phyloP scores from a whole-genome alignment of 1,140 invertebrate genomes.

The Plodia interpunctella region DNA sequence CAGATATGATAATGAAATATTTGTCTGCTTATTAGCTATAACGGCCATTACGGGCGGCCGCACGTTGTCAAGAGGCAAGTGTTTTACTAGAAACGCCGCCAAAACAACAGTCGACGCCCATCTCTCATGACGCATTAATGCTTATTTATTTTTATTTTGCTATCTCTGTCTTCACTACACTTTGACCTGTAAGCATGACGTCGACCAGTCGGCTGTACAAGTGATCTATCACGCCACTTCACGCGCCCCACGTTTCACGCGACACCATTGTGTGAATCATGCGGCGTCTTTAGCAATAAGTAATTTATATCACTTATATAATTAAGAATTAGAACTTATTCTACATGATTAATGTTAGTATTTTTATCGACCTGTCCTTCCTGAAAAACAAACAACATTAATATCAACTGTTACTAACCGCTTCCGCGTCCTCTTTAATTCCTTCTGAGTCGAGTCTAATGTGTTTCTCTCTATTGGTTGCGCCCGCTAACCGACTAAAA shows the following conservation, averaged over 20 bases:
- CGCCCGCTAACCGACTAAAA: constrained; percentile 72
- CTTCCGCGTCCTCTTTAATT: constrained; percentile 45
- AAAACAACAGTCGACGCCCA: constrained; percentile 67
- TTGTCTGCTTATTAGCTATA: constrained; percentile 73
- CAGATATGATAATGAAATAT: constrained; percentile 50
- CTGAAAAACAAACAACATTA: constrained; percentile 86
- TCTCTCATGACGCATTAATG: constrained; percentile 75
- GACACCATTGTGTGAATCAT: constrained; percentile 26
- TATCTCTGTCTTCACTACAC: constrained; percentile 46
- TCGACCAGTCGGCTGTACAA: constrained; percentile 41
- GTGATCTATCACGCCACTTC: constrained; percentile 25
- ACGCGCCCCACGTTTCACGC: constrained; percentile 32
- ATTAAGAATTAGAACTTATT: constrained; percentile 61
- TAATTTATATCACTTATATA: constrained; percentile 29
- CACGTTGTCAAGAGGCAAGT: constrained; percentile 78
- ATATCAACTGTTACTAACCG: constrained; percentile 40
- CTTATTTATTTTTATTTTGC: constrained; percentile 71
- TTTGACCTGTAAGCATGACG: constrained; percentile 39
- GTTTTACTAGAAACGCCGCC: constrained; percentile 75
- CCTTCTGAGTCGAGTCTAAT: constrained; percentile 40
- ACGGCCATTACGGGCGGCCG: constrained; percentile 77
- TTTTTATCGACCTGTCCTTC: constrained; percentile 87
- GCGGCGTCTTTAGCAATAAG: constrained; percentile 28
- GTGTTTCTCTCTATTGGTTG: constrained; percentile 55
- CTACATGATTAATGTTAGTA: constrained; percentile 81